Conservation (phyloP, 2,113 vertebrate species). For the Sorex fumeus region DNA sequence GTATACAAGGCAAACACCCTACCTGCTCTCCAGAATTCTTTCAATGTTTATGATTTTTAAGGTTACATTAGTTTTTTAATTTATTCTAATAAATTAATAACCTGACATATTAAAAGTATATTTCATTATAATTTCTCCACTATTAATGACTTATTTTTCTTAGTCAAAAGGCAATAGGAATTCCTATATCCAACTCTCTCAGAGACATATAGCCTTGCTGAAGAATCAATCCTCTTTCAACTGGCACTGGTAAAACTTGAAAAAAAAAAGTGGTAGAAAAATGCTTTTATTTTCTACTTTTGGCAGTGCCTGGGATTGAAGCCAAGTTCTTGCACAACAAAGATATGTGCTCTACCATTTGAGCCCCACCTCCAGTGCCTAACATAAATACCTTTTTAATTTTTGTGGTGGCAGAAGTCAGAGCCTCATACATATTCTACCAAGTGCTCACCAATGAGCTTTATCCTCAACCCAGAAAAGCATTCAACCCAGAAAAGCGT, state of each 20-base stretch:
- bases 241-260: background rate
- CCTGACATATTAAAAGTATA: conserved; percentile 11
- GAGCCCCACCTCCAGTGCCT: background rate
- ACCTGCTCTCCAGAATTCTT: background rate
- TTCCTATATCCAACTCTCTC: conserved; percentile 80
- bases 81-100: conserved; percentile 31
- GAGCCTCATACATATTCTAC: too few relatives aligned
- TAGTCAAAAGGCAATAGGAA: conserved; percentile 88
- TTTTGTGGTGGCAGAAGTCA: too few relatives aligned
- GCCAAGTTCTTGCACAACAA: background rate
- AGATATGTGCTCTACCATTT: background rate
- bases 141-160: background rate
- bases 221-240: conserved; percentile 35
- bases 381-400: too few relatives aligned
- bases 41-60: conserved; percentile 7
- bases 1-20: too few relatives aligned
- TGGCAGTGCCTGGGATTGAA: background rate
- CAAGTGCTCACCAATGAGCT: too few relatives aligned
- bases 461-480: background rate
- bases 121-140: conserved; percentile 47
- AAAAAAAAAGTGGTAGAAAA: background rate
- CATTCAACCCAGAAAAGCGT: background rate
- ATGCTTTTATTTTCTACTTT: background rate
- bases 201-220: background rate
- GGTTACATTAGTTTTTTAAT: conserved; percentile 1